phyloP scores from a whole-genome alignment of 2,797 vertebrate species.

The Hippoglossus hippoglossus region DNA sequence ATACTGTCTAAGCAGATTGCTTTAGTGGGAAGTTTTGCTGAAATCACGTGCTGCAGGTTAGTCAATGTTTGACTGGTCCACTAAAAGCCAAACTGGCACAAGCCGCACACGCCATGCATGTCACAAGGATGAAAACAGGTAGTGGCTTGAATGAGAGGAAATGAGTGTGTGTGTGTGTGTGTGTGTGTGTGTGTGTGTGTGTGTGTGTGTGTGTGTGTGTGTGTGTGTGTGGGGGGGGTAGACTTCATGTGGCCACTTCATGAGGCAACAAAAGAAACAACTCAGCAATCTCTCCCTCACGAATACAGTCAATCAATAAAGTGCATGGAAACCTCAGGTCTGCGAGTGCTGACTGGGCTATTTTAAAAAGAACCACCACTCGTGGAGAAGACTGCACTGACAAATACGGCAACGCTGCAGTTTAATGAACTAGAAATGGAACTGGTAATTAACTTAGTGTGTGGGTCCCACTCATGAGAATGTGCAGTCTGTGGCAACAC shows the following conservation, averaged over 20 bases:
- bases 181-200: no score
- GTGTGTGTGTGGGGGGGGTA: no score
- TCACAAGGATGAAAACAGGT: neutral
- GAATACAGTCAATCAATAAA: neutral
- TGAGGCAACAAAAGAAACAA: neutral
- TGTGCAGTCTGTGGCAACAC: no score
- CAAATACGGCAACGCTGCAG: neutral
- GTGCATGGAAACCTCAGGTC: neutral
- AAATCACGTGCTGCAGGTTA: no score
- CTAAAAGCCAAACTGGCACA: neutral
- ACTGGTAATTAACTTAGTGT: no score
- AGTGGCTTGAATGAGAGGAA: neutral
- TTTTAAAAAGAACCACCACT: no score
- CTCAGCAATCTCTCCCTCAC: fast-evolving
- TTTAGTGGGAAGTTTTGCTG: no score
- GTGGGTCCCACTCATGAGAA: no score
- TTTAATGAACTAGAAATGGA: no score
- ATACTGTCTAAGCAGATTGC: no score
- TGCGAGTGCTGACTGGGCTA: neutral
- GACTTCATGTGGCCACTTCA: neutral
- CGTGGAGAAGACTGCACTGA: neutral
- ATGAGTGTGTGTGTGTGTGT: neutral
- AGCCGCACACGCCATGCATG: neutral
- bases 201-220: no score
- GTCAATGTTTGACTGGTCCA: neutral